Base-by-base conservation (phyloP, 2,113 vertebrate genomes). In the Bos indicus region DNA sequence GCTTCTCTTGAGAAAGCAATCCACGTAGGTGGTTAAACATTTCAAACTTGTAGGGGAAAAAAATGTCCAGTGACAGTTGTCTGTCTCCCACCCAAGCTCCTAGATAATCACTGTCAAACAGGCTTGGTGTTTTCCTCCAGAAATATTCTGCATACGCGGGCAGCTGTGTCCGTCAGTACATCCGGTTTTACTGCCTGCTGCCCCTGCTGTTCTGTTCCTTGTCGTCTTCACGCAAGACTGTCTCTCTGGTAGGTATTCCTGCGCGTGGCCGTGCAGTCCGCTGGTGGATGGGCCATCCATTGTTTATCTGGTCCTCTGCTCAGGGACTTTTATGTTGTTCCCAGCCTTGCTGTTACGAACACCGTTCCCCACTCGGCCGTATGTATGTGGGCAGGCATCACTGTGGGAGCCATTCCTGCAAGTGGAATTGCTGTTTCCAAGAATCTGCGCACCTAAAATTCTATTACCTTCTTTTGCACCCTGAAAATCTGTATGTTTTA, bases 1-100 rank as follows among this genome's bases (percentile, higher is more conserved):
- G 21, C 67, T 81, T 93, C 91, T 81, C 90, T 88, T 71, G 48
- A 82, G 80, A 84, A 95, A 83, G 11, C 21, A 90, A 88, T 81
- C 30, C 2, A n/a, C 78, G 3, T 78, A 93, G 46, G 7, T 64
- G 64, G 26, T 90, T 95, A 26, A 86, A 85, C 51, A 40, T 81
- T 59, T 86, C n/a, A 90, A n/a, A 87, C 84, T 91, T 30, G 11
- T 12, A 88, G 46, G 33, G 21, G 13, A 36, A 16, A 88, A 91
- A 67, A 87, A 7, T 67, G 7, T 26, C 26, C 62, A 56, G 9
- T 94, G 62, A 88, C 90, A 95, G 93, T n/a, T 43, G 13, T 54
- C 6, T 87, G 46, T 83, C 43, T 88, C 30, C 36, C 48, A 67
- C 80, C 51, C 84, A 74, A 80, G 40, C 17, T 33, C 30, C 57